Conservation (phyloP, 2,888 invertebrate species). For the Disparrhopalites patrizii region DNA sequence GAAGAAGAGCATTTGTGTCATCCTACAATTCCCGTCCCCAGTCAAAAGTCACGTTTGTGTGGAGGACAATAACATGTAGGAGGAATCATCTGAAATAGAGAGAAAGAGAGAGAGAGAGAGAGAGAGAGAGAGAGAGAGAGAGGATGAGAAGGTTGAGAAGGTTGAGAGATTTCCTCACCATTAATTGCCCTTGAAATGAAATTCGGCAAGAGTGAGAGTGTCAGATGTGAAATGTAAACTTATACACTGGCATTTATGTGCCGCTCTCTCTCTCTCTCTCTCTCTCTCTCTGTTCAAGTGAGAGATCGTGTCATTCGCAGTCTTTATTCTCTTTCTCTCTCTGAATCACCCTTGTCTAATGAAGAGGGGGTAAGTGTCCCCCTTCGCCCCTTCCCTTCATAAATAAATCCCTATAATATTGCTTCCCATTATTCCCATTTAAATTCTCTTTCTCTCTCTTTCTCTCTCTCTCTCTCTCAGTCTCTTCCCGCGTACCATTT, state of each 20-base stretch:
- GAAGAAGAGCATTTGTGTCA: no score
- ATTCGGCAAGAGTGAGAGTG: not conserved
- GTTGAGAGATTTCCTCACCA: slow-evolving; percentile 43
- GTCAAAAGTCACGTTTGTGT: slow-evolving; percentile 22
- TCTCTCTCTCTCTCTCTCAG: no score
- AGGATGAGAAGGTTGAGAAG: slow-evolving; percentile 12
- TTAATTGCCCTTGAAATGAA: slow-evolving; percentile 43
- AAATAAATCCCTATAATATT: slow-evolving; percentile 7
- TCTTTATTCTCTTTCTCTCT: not conserved
- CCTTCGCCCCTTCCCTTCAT: not conserved
- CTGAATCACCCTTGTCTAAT: slow-evolving; percentile 29
- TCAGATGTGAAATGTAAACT: slow-evolving; percentile 18
- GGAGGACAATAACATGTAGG: not conserved
- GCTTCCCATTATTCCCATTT: slow-evolving; percentile 15
- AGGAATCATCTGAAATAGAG: not conserved
- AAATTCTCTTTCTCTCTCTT: no score
- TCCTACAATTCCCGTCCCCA: not conserved
- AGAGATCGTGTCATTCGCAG: slow-evolving; percentile 21
- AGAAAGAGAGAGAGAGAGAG: not conserved
- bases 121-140: not conserved
- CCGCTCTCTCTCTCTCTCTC: no score
- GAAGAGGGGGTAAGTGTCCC: not conserved
- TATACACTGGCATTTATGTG: no score
- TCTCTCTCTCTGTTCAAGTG: no score
- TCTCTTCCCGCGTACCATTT: no score